phyloP scores from a whole-genome alignment of 1,140 invertebrate genomes.

The Drosophila sechellia region DNA sequence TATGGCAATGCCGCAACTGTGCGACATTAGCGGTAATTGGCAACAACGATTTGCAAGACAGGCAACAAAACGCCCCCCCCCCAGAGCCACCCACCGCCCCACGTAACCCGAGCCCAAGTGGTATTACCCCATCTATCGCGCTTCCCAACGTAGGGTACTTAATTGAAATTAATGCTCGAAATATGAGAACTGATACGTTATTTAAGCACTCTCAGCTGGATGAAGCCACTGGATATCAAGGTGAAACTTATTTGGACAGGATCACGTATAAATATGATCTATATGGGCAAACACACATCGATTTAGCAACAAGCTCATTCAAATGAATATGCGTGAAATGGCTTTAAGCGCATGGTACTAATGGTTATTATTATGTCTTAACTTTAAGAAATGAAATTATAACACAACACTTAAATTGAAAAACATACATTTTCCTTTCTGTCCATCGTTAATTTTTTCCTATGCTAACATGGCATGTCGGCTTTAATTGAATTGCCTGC shows the following conservation, averaged over 20 bases:
- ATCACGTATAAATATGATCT: too few relatives aligned
- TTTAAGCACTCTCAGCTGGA: background rate
- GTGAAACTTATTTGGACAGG: background rate
- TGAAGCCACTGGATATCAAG: background rate
- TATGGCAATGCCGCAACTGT: slow-evolving; percentile 79
- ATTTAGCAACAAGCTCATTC: too few relatives aligned
- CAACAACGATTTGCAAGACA: slow-evolving; percentile 64
- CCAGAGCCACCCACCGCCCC: slow-evolving; percentile 1
- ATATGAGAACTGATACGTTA: background rate
- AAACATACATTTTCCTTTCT: background rate
- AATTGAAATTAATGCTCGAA: slow-evolving; percentile 28
- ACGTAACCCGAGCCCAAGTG: slow-evolving; percentile 26
- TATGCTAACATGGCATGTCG: background rate
- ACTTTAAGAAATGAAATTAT: too few relatives aligned
- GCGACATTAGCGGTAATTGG: slow-evolving; percentile 82
- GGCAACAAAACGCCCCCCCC: slow-evolving; percentile 26
- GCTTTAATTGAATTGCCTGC: slow-evolving; percentile 68
- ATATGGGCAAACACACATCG: too few relatives aligned
- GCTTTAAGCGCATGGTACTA: too few relatives aligned
- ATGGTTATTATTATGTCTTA: too few relatives aligned
- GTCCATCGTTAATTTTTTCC: background rate
- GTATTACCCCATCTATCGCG: slow-evolving; percentile 58
- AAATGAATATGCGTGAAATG: too few relatives aligned
- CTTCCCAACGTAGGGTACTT: slow-evolving; percentile 1
- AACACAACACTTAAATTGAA: too few relatives aligned